phyloP scores from a whole-genome alignment of 2,888 invertebrate genomes.

The Athripsodes cinereus region DNA sequence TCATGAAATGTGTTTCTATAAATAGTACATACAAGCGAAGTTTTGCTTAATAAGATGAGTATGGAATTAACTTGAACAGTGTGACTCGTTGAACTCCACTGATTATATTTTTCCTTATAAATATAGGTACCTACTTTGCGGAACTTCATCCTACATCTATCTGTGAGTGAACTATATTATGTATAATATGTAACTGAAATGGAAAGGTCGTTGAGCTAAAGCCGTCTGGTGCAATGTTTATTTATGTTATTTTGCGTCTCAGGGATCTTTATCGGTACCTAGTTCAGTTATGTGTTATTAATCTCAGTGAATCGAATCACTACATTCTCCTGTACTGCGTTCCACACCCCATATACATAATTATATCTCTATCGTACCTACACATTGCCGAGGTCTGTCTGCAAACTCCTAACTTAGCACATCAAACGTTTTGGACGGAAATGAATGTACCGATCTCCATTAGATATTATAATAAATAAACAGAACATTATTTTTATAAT shows the following conservation, averaged over 20 bases:
- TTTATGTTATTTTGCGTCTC: not conserved
- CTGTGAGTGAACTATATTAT: too few species aligned
- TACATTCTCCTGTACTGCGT: not conserved
- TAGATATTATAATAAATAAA: not conserved
- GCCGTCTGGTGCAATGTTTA: not conserved
- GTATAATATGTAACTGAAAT: too few species aligned
- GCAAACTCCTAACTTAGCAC: not conserved
- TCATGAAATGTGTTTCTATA: too few species aligned
- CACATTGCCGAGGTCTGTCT: too few species aligned
- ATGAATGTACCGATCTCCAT: not conserved
- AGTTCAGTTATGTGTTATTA: not conserved
- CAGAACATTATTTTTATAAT: not conserved
- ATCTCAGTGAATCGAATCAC: not conserved
- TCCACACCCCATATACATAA: not conserved
- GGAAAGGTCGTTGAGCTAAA: not conserved
- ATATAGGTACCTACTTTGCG: too few species aligned
- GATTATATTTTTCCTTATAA: too few species aligned
- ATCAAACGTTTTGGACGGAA: not conserved
- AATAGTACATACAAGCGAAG: too few species aligned
- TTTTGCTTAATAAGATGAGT: too few species aligned
- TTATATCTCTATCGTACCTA: not conserved
- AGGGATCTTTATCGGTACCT: not conserved
- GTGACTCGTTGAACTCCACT: too few species aligned
- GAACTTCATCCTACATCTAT: too few species aligned
- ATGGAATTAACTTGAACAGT: too few species aligned